Evolutionary conservation across 2,888 invertebrate species (phyloP), one percentile per base, ranked within the genome.

Genomic region (Dryococelus australis): DNA sequence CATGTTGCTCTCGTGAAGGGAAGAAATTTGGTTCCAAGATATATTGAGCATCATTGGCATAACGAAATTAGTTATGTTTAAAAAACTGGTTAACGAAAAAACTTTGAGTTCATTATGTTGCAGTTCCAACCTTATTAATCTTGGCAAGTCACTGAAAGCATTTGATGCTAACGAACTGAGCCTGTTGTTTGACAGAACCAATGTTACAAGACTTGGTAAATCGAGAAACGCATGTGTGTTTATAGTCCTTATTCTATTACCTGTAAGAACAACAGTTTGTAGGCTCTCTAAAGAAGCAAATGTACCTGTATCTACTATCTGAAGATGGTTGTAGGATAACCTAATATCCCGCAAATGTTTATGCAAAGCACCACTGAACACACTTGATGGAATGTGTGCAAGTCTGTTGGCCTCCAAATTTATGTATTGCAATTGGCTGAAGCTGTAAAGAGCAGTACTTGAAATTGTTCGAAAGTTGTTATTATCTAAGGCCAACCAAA

Each of bases 381-480:
- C 93, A 88, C 95, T 95, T 65, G 94, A 93, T 0, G 96, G 96
- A 88, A 98, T 93, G 83, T 94, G 94, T 88, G 95, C 95, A 20
- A 98, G 94, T 90, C 96, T 95, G 92, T 98, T 98, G 87, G 97
- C 97, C 91, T 97, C 97, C 91, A 98, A 93, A 92, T 98, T 98
- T 87, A 98, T 93, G 92, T 97, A 97, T 91, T 96, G 96, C 43
- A 97, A 91, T 91, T 95, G 95, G 12, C 94, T 94, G 92, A 96
- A 94, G 86, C 95, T 94, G 88, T 95, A 95, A 80, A 97, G 94
- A 10, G 96, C 95, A n/a, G 95, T 94, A 81, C 95, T 94, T 87
- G 95, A 95, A 26, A 97, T 93, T 24, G 94, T 94, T 91, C 96
- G 96, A 90, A 98, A 95, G 91, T 97, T 97, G 91, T 98, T 98